Conservation (phyloP, 2,797 vertebrate species). For the Phataginus tricuspis region DNA sequence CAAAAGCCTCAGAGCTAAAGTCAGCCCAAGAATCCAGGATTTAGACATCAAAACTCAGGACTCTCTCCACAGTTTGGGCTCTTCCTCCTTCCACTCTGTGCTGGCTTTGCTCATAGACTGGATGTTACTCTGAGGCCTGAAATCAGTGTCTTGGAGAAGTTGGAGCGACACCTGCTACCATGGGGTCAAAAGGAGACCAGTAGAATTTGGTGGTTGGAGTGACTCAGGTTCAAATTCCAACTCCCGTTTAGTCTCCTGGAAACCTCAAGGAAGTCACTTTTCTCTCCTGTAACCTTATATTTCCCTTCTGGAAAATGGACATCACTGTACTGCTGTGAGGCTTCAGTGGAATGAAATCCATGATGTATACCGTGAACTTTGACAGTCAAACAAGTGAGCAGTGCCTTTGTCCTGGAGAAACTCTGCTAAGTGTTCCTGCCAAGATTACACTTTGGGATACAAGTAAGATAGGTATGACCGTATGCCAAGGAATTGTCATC, state of each 20-base stretch:
- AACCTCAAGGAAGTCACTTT: neutral
- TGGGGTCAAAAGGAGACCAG: neutral
- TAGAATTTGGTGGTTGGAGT: neutral
- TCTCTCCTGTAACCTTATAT: neutral
- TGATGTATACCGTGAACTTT: neutral
- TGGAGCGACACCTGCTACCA: neutral
- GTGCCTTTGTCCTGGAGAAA: neutral
- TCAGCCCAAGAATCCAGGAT: neutral
- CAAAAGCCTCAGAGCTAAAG: neutral
- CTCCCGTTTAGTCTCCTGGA: neutral
- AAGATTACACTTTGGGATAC: neutral
- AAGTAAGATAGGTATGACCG: neutral
- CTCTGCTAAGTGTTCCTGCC: neutral
- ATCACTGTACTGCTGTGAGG: neutral
- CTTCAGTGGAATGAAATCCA: neutral
- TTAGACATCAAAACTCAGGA: neutral
- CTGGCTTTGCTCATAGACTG: neutral
- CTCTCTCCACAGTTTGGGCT: neutral
- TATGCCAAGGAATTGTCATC: neutral
- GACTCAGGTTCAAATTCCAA: constrained; percentile 33
- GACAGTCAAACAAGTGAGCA: neutral
- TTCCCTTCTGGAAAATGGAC: neutral
- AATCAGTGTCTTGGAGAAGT: constrained; percentile 1
- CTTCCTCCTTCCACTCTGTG: neutral
- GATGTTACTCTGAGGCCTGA: neutral